A percentile compares a stretch with the other conserved stretches of the same genome.
phyloP scores from a whole-genome alignment of 2,888 invertebrate genomes.

The Lithophane semibrunnea region DNA sequence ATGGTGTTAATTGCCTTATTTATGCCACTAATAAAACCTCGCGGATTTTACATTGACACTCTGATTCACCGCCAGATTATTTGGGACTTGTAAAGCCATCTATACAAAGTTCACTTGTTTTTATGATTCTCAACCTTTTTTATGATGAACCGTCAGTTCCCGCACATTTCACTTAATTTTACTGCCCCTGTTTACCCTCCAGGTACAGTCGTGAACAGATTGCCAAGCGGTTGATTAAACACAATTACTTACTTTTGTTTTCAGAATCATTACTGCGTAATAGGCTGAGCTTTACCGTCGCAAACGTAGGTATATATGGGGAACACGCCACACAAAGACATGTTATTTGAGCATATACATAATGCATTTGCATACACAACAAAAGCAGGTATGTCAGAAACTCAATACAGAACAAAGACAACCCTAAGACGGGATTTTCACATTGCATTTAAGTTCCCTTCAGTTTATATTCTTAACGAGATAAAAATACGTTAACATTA shows the following conservation, averaged over 20 bases:
- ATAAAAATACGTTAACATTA: constrained; percentile 45
- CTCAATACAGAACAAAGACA: constrained; percentile 43
- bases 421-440: constrained; percentile 23
- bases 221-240: constrained; percentile 58
- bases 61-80: constrained; percentile 69
- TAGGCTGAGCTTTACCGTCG: constrained; percentile 21
- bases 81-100: constrained; percentile 71
- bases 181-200: constrained; percentile 61
- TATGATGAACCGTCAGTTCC: constrained; percentile 71
- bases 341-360: constrained; percentile 29
- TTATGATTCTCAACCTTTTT: constrained; percentile 73
- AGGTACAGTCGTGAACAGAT: constrained; percentile 61
- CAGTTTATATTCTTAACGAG: constrained; percentile 21
- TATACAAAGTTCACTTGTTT: constrained; percentile 72
- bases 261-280: constrained; percentile 29
- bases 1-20: constrained; percentile 76
- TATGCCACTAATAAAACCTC: constrained; percentile 73
- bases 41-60: constrained; percentile 72
- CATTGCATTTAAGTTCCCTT: constrained; percentile 33
- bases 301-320: not conserved
- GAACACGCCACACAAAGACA: constrained; percentile 30
- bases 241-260: constrained; percentile 61
- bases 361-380: constrained; percentile 40
- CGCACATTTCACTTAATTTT: constrained; percentile 62
- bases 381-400: constrained; percentile 24